Base-by-base conservation (phyloP, 2,113 vertebrate genomes). In the Zapornia atra region DNA sequence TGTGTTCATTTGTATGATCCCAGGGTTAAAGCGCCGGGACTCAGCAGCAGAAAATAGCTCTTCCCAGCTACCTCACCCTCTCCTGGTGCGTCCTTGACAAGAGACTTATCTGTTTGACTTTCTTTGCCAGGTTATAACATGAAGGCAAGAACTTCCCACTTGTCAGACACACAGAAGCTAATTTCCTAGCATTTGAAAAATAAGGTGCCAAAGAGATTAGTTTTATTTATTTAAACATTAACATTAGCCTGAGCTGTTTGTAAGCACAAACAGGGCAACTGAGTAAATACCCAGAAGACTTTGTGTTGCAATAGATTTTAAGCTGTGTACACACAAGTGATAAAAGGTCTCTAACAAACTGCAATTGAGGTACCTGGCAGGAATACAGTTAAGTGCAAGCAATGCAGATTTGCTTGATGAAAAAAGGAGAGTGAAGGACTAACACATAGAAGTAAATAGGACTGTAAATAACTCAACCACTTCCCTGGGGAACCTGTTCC, bases 11-110 rank as follows among this genome's bases (percentile, higher is more conserved):
- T 94, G 13, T 56, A 36, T 87, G 57, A 92, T 89, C 80, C 50
- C 61, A 63, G 36, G 46, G 73, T 94, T 82, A 94, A 94, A 91
- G 92, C 66, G 3, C 73, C 86, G 87, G 65, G 82, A 70, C 69
- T 91, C 65, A 54, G 77, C 40, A 85, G 83, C 92, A 96, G 73
- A 96, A 96, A 96, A 96, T 96, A 96, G 65, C 86, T 94, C 33
- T 97, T 93, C 57, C 44, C 63, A 87, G 59, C 25, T 72, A 78
- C 33, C 40, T 88, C 83, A 34, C 57, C 10, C 5, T 76, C 77
- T 92, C n/a, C 73, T 91, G 44, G 28, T 54, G 14, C 0, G 86
- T 82, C 96, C 96, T 97, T 96, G 88, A 94, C 19, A 38, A 88
- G 56, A 78, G 57, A 65, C 36, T 80, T 54, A 78, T 40, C 42